Conservation (phyloP, 2,888 invertebrate species). For the Coelopa pilipes region DNA sequence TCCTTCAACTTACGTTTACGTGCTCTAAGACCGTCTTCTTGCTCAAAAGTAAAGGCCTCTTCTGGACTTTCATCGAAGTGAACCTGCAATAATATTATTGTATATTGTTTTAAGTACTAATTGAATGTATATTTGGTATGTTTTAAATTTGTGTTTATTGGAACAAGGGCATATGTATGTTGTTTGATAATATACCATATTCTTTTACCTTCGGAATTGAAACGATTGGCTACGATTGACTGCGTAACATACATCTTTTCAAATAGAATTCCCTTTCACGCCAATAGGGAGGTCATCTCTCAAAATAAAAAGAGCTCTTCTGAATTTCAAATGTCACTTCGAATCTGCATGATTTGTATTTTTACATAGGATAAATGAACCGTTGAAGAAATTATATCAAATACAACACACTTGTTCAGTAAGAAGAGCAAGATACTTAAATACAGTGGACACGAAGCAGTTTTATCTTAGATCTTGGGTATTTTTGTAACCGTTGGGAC, state of each 20-base stretch:
- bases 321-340: too few relatives aligned
- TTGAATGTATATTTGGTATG: not conserved
- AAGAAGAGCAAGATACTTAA: too few relatives aligned
- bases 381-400: too few relatives aligned
- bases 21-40: conserved; percentile 5
- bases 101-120: too few relatives aligned
- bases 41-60: conserved; percentile 19
- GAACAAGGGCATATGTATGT: not conserved
- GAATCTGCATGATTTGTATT: too few relatives aligned
- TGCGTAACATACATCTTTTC: not conserved
- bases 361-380: too few relatives aligned
- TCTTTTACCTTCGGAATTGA: not conserved
- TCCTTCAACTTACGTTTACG: conserved; percentile 14
- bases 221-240: not conserved
- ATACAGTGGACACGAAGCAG: too few relatives aligned
- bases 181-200: too few relatives aligned
- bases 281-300: not conserved
- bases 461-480: too few relatives aligned
- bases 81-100: conserved; percentile 20
- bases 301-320: not conserved
- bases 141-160: not conserved
- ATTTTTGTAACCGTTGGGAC: too few relatives aligned
- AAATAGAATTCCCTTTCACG: not conserved
- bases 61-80: conserved; percentile 33
- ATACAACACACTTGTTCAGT: too few relatives aligned